These are phyloP conservation scores for Elgaria multicarinata DNA, from an alignment of 2,113 vertebrate genomes.

Conservation along the genomic window DNA sequence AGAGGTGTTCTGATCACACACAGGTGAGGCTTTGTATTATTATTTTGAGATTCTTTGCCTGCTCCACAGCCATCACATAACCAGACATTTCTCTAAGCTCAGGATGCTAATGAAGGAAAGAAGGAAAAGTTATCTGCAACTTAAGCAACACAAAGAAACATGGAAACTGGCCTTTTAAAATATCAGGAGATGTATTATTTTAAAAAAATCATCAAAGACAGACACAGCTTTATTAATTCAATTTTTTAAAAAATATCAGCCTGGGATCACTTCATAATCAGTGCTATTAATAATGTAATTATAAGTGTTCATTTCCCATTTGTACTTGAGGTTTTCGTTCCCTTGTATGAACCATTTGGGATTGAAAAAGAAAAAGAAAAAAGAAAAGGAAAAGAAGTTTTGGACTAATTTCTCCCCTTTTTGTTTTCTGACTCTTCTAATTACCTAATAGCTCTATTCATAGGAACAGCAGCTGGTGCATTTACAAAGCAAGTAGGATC, in stretches of 20 bases:
- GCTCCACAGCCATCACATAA: neutral
- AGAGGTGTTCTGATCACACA: neutral
- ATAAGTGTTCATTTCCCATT: constrained; percentile 45
- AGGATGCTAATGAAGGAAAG: neutral
- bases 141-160: constrained; percentile 41
- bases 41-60: neutral
- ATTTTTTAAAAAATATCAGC: constrained; percentile 15
- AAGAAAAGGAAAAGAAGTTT: constrained; percentile 43
- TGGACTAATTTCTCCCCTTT: constrained; percentile 33
- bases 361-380: neutral
- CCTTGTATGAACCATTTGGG: constrained; percentile 28
- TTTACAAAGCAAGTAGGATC: constrained; percentile 44
- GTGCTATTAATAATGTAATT: constrained; percentile 51
- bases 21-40: neutral
- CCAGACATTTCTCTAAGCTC: neutral
- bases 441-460: constrained; percentile 52
- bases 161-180: constrained; percentile 52
- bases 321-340: constrained; percentile 16
- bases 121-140: neutral
- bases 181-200: constrained; percentile 39
- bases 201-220: constrained; percentile 40
- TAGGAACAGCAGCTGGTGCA: constrained; percentile 40
- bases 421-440: constrained; percentile 53
- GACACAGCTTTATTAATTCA: constrained; percentile 50
- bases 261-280: constrained; percentile 41